phyloP scores from a whole-genome alignment of 1,140 invertebrate species.

The Choristoneura fumiferana region DNA sequence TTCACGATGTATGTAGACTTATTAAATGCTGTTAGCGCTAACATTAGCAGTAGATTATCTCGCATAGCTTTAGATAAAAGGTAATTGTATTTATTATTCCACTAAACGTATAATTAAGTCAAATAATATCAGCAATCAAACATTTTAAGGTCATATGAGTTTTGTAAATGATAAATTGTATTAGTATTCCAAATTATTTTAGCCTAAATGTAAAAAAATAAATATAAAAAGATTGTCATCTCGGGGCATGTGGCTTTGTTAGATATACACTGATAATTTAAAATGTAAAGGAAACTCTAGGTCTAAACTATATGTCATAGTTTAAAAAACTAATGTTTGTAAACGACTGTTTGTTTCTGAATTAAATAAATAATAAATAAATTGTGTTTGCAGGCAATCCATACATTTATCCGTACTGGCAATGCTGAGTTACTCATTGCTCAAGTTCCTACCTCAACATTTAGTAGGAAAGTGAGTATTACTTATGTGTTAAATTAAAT shows the following conservation, averaged over 20 bases:
- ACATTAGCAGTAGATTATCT: background rate
- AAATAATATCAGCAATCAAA: too few relatives aligned
- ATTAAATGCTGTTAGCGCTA: too few relatives aligned
- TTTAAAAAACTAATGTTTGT: too few relatives aligned
- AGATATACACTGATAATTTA: too few relatives aligned
- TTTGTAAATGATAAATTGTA: background rate
- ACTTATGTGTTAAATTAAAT: slow-evolving; percentile 13
- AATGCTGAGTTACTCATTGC: slow-evolving; percentile 86
- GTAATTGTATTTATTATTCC: background rate
- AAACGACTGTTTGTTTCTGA: too few relatives aligned
- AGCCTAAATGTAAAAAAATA: too few relatives aligned
- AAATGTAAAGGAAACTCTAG: too few relatives aligned
- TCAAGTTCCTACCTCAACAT: slow-evolving; percentile 70
- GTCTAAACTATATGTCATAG: too few relatives aligned
- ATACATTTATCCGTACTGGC: slow-evolving; percentile 88
- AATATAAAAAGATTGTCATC: too few relatives aligned
- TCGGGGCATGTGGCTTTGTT: too few relatives aligned
- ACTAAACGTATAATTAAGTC: background rate
- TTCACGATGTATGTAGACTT: background rate
- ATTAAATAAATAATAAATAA: too few relatives aligned
- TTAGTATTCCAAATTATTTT: too few relatives aligned
- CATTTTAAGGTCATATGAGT: background rate
- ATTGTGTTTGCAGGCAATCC: slow-evolving; percentile 82
- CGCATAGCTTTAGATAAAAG: background rate
- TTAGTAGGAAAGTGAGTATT: slow-evolving; percentile 64